Percentiles rank a stretch among this genome's conserved stretches.
phyloP scores from a whole-genome alignment of 2,113 vertebrate genomes.

The Hypomesus transpacificus region DNA sequence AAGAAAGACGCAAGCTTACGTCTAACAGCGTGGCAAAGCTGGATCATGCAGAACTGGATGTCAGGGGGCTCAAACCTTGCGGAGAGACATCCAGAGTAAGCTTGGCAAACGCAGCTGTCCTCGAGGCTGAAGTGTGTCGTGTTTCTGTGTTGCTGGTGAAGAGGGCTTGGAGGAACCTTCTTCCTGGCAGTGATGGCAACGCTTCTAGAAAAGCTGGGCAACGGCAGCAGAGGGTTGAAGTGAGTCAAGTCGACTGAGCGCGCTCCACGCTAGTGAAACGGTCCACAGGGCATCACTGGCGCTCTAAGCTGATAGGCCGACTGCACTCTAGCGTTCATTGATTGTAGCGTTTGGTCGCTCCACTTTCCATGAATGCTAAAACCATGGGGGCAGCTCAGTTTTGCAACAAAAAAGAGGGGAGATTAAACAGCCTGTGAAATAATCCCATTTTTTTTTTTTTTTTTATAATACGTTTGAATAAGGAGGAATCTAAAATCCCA shows the following conservation, averaged over 20 bases:
- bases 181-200: slow-evolving; percentile 45
- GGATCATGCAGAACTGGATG: slow-evolving; percentile 40
- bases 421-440: slow-evolving; percentile 66
- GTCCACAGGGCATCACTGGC: slow-evolving; percentile 67
- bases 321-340: slow-evolving; percentile 63
- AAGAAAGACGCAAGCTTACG: slow-evolving; percentile 16
- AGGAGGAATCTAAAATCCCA: slow-evolving; percentile 64
- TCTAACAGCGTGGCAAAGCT: slow-evolving; percentile 13
- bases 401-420: slow-evolving; percentile 38
- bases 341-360: slow-evolving; percentile 60
- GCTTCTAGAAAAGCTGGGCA: slow-evolving; percentile 48
- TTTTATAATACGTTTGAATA: slow-evolving; percentile 59
- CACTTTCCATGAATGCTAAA: slow-evolving; percentile 65
- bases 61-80: slow-evolving; percentile 28
- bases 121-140: slow-evolving; percentile 18
- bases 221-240: slow-evolving; percentile 54
- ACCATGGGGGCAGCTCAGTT: slow-evolving; percentile 56
- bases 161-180: slow-evolving; percentile 43
- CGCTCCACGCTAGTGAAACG: slow-evolving; percentile 56
- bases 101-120: slow-evolving; percentile 45
- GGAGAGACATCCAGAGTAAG: slow-evolving; percentile 43
- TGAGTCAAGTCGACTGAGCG: slow-evolving; percentile 64
- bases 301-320: slow-evolving; percentile 67
- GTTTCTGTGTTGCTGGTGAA: slow-evolving; percentile 33
- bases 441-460: slow-evolving; percentile 61